phyloP scores from a whole-genome alignment of 2,113 vertebrate genomes.

The Ramphastos sulfuratus region DNA sequence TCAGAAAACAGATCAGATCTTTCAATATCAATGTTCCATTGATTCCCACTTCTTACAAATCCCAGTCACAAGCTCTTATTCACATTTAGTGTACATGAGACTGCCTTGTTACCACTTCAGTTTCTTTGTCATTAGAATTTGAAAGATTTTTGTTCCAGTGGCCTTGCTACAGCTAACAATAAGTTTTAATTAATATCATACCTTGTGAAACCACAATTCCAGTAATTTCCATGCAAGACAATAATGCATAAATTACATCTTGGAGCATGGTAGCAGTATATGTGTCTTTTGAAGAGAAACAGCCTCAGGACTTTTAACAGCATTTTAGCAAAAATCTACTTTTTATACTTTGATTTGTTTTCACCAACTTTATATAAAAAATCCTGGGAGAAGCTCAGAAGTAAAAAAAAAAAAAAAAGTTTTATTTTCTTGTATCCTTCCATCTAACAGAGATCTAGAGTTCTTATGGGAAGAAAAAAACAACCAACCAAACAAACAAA shows the following conservation, averaged over 20 bases:
- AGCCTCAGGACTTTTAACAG: not conserved
- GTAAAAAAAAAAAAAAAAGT: not conserved
- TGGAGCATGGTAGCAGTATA: not conserved
- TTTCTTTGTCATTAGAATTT: not conserved
- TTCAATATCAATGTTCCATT: not conserved
- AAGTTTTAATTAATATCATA: conserved; percentile 8
- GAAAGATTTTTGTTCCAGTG: not conserved
- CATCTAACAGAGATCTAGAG: not conserved
- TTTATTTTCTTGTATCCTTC: not conserved
- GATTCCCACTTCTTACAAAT: not conserved
- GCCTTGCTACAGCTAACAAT: not conserved
- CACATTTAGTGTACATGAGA: not conserved
- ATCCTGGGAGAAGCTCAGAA: not conserved
- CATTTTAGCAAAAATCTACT: not conserved
- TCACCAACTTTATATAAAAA: not conserved
- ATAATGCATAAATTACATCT: conserved; percentile 15
- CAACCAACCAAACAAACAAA: not conserved
- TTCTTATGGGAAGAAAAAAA: not conserved
- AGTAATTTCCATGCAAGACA: conserved; percentile 10
- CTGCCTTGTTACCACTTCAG: not conserved
- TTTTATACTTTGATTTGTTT: not conserved
- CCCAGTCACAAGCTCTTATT: not conserved
- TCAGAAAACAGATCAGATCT: not conserved
- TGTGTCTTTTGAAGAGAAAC: not conserved
- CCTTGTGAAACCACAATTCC: not conserved